Conservation (phyloP, 1,140 invertebrate species). For the Euborellia annulipes region DNA sequence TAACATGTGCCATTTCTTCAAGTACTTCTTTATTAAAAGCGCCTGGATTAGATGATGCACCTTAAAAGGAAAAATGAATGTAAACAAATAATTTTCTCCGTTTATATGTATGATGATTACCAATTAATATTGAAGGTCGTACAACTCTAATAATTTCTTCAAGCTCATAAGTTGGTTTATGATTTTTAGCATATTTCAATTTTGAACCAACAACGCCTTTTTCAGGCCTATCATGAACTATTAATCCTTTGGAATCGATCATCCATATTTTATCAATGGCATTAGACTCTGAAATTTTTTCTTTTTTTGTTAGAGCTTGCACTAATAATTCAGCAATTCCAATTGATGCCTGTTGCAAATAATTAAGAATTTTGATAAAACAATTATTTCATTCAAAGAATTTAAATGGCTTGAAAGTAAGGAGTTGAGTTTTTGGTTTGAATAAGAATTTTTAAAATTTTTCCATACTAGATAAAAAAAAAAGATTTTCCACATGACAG, state of each 20-base stretch:
- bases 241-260: slow-evolving; percentile 69
- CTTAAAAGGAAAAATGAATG: slow-evolving; percentile 29
- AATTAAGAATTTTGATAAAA: too few species aligned
- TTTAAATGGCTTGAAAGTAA: slow-evolving; percentile 9
- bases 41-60: slow-evolving; percentile 72
- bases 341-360: slow-evolving; percentile 75
- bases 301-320: slow-evolving; percentile 65
- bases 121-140: slow-evolving; percentile 73
- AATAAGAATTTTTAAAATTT: too few species aligned
- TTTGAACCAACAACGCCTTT: slow-evolving; percentile 59
- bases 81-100: too few species aligned
- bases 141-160: slow-evolving; percentile 61
- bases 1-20: slow-evolving; percentile 68
- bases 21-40: slow-evolving; percentile 79
- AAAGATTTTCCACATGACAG: too few species aligned
- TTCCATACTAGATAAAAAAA: too few species aligned
- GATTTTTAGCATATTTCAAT: slow-evolving; percentile 65
- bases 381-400: neutral
- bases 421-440: too few species aligned
- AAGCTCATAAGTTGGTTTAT: slow-evolving; percentile 57
- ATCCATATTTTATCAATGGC: slow-evolving; percentile 75
- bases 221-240: slow-evolving; percentile 54
- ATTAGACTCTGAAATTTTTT: slow-evolving; percentile 57
- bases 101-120: slow-evolving; percentile 29
- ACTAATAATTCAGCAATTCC: slow-evolving; percentile 78